Evolutionary conservation across 2,113 vertebrate species (phyloP), one percentile per base, ranked within the genome.

Genomic region (Corythoichthys intestinalis): DNA sequence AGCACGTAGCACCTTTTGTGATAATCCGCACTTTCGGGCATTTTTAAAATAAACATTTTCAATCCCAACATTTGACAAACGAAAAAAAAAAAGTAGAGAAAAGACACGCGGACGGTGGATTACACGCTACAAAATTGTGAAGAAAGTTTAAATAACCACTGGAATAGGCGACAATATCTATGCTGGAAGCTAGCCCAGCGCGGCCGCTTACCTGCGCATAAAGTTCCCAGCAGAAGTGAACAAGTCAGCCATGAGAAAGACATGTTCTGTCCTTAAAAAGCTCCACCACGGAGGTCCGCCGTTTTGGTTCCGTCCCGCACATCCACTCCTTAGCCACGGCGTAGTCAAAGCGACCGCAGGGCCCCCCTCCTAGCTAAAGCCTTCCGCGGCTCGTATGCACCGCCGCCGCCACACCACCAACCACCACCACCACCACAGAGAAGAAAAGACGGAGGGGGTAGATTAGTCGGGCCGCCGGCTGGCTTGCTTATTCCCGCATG

Each of bases 221-320:
- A 93, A 94, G 92, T 94, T 92, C 92, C 94, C 81, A 92, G 93
- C 80, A 96, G 92, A 88, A 95, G 90, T 84, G 92, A 92, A 87
- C 94, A 94, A 90, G 92, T 94, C 88, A 95, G 83, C 93, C 93
- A 94, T 84, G 91, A 90, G 87, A 90, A 92, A 86, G 89, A 93
- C 94, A 94, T 95, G 86, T 91, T 94, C 92, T 92, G 88, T 71
- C 71, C 28, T 69, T 50, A 20, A 74, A 83, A 56, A 75, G 53
- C 56, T 37, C 56, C 77, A 83, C 80, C 73, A 73, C 86, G 71
- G 71, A 81, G 67, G 65, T 80, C 77, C 80, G 72, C 78, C 70
- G 59, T 70, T 69, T 58, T 20, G 61, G 44, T 81, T 74, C 86
- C 86, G 78, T 67, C 77, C 85, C 88, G 77, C 88, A 74, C 91